Evolutionary conservation across 2,797 vertebrate species (phyloP).

Genomic region (Limnodromus scolopaceus): DNA sequence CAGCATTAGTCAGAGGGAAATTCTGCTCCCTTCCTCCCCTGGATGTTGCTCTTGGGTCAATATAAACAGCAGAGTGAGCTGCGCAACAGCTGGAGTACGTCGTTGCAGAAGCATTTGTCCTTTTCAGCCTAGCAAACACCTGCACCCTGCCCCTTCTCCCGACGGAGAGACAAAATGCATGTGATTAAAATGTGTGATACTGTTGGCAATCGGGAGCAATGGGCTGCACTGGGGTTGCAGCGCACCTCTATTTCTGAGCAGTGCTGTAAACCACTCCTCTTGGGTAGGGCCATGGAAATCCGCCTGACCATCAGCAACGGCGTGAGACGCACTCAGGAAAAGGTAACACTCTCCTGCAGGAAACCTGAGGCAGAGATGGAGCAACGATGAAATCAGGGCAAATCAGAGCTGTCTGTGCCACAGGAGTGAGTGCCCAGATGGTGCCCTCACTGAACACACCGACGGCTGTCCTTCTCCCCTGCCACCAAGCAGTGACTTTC

Average conservation of each 20-base stretch:
- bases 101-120: background rate
- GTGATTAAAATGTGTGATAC: background rate
- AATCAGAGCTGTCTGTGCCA: background rate
- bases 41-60: constrained; percentile 10
- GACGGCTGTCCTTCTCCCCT: background rate
- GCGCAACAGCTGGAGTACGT: background rate
- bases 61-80: constrained; percentile 11
- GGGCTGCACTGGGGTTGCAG: background rate
- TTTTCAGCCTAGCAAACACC: constrained; percentile 26
- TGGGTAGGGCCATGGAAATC: background rate
- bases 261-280: background rate
- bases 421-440: background rate
- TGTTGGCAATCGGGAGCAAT: background rate
- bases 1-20: constrained; percentile 38
- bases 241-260: background rate
- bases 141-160: background rate
- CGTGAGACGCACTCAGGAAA: background rate
- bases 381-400: background rate
- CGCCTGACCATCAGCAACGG: background rate
- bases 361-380: background rate
- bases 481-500: background rate
- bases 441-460: background rate
- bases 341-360: background rate
- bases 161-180: background rate
- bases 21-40: constrained; percentile 8